Conservation (phyloP, 2,797 vertebrate species). For the Sebastiscus albofasciatus region DNA sequence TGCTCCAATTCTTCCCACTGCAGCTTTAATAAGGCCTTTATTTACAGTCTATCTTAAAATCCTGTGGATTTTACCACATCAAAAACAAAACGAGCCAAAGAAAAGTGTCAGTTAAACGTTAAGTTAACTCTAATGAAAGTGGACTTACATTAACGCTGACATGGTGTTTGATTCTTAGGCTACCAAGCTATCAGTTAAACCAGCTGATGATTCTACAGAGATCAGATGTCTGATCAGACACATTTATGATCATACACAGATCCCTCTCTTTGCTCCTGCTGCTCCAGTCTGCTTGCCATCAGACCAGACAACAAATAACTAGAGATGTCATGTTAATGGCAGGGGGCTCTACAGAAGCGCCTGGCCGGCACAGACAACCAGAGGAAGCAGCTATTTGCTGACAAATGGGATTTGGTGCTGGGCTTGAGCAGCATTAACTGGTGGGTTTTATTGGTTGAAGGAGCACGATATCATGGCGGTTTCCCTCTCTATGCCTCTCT, state of each 20-base stretch:
- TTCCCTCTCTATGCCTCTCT: slow-evolving; percentile 73
- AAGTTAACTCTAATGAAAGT: not conserved
- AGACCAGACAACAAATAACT: slow-evolving; percentile 65
- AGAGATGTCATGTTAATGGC: slow-evolving; percentile 68
- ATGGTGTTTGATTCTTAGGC: slow-evolving; percentile 1
- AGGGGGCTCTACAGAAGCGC: slow-evolving; percentile 68
- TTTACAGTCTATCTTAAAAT: not conserved
- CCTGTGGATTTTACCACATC: not conserved
- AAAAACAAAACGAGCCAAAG: not conserved
- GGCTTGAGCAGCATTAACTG: slow-evolving; percentile 79
- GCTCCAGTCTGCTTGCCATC: slow-evolving; percentile 48
- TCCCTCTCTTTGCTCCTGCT: slow-evolving; percentile 26
- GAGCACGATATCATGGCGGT: slow-evolving; percentile 76
- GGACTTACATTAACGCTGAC: not conserved
- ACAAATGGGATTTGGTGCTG: slow-evolving; percentile 80
- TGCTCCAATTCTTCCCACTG: too few species aligned
- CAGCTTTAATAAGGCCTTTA: not conserved
- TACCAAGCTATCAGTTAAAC: slow-evolving; percentile 10
- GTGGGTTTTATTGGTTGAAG: slow-evolving; percentile 80
- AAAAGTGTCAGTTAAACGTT: not conserved
- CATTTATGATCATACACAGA: slow-evolving; percentile 53
- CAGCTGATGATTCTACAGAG: slow-evolving; percentile 31
- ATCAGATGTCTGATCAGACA: slow-evolving; percentile 42
- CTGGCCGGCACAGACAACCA: slow-evolving; percentile 67
- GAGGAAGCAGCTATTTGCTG: slow-evolving; percentile 80